Conservation (phyloP, 2,113 vertebrate species). For the Lonchura striata region DNA sequence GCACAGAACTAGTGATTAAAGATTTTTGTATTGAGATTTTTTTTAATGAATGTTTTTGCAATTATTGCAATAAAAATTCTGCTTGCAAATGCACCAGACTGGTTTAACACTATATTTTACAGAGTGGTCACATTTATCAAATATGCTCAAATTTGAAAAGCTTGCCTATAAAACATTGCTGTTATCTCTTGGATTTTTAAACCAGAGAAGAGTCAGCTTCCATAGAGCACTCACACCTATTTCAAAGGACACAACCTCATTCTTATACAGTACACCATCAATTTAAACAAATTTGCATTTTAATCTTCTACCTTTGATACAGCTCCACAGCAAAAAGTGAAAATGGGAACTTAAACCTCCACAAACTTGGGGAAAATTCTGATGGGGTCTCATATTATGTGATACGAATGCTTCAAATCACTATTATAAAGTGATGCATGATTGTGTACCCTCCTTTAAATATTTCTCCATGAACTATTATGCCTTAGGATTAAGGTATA, state of each 20-base stretch:
- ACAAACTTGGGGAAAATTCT: neutral
- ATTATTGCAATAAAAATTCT: neutral
- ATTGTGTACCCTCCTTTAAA: neutral
- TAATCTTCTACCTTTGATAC: neutral
- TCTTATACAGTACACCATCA: neutral
- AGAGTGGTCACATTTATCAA: neutral
- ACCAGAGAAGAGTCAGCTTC: neutral
- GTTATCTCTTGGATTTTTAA: neutral
- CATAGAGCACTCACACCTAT: neutral
- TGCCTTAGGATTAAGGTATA: neutral
- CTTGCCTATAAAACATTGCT: neutral
- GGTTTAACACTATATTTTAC: neutral
- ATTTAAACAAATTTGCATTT: neutral
- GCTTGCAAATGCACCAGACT: neutral
- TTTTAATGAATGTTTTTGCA: neutral
- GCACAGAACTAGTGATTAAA: neutral
- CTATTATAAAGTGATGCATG: neutral
- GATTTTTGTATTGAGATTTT: neutral
- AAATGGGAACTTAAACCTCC: neutral
- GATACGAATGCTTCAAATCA: neutral
- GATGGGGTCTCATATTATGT: neutral
- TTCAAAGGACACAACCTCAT: neutral
- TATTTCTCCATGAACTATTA: neutral
- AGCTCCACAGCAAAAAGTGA: neutral
- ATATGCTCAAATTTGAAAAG: neutral